Percentiles rank a stretch among this genome's conserved stretches.
These are phyloP conservation scores for Atta colombica DNA, from an alignment of 1,140 invertebrate genomes.

Conservation along the genomic window DNA sequence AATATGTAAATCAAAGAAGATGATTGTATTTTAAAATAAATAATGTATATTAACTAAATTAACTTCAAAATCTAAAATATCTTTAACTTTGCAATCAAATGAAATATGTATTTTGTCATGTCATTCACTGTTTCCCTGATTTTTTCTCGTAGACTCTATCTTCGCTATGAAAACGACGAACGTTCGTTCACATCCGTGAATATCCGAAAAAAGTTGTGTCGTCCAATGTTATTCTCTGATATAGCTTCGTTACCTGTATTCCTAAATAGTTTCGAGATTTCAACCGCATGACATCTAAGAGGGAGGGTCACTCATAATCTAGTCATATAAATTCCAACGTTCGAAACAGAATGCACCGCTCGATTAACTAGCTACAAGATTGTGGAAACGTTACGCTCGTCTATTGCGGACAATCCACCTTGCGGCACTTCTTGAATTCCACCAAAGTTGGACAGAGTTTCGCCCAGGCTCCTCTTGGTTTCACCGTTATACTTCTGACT, in stretches of 20 bases:
- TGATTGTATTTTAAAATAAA: background rate
- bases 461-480: conserved; percentile 75
- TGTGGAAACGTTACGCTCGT: background rate
- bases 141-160: background rate
- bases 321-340: conserved; percentile 12
- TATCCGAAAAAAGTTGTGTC: conserved; percentile 11
- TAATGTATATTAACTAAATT: background rate
- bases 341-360: background rate
- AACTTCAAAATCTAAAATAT: conserved; percentile 14
- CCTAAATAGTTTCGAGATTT: background rate
- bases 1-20: background rate
- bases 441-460: conserved; percentile 79
- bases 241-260: background rate
- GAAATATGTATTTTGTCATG: background rate
- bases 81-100: background rate
- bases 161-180: background rate
- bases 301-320: conserved; percentile 5
- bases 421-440: conserved; percentile 79
- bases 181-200: background rate
- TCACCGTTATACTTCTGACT: conserved; percentile 82
- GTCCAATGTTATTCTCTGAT: conserved; percentile 19
- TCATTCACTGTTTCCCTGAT: background rate
- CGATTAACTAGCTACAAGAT: background rate
- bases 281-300: background rate
- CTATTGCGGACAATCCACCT: conserved; percentile 68